A percentile compares a stretch with the other conserved stretches of the same genome.
phyloP scores from a whole-genome alignment of 1,140 invertebrate genomes.

The Drosophila carrolli region DNA sequence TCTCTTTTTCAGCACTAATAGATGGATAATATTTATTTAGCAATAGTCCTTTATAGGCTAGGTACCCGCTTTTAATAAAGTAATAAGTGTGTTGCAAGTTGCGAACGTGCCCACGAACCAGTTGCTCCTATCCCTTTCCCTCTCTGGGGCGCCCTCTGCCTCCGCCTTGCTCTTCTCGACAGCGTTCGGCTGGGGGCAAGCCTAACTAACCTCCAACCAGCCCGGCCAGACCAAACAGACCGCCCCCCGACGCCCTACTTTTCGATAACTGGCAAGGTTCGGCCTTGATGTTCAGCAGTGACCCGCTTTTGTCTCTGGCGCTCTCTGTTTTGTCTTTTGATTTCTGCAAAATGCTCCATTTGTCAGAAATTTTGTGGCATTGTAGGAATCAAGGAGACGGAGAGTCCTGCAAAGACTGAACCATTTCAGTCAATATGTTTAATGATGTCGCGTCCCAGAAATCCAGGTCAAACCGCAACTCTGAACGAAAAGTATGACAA shows the following conservation, averaged over 20 bases:
- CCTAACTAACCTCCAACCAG: constrained; percentile 28
- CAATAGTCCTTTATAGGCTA: too few species aligned
- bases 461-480: constrained; percentile 18
- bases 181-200: constrained; percentile 24
- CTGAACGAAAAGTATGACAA: background rate
- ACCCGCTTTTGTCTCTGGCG: constrained; percentile 62
- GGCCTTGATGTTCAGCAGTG: constrained; percentile 82
- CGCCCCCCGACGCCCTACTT: constrained; percentile 74
- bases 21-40: too few species aligned
- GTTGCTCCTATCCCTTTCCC: constrained; percentile 34
- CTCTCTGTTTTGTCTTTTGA: constrained; percentile 17
- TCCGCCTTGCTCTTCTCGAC: constrained; percentile 6
- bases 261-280: constrained; percentile 65
- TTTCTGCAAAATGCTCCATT: constrained; percentile 8
- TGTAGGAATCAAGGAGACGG: background rate
- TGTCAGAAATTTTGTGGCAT: constrained; percentile 2
- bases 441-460: background rate
- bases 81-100: constrained; percentile 21
- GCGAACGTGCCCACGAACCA: constrained; percentile 62
- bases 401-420: background rate
- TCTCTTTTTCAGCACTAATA: too few species aligned
- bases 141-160: background rate
- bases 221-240: constrained; percentile 55
- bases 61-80: background rate
- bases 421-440: background rate